Evolutionary conservation across 2,888 invertebrate species (phyloP).

Genomic region (Caenorhabditis macrosperma): DNA sequence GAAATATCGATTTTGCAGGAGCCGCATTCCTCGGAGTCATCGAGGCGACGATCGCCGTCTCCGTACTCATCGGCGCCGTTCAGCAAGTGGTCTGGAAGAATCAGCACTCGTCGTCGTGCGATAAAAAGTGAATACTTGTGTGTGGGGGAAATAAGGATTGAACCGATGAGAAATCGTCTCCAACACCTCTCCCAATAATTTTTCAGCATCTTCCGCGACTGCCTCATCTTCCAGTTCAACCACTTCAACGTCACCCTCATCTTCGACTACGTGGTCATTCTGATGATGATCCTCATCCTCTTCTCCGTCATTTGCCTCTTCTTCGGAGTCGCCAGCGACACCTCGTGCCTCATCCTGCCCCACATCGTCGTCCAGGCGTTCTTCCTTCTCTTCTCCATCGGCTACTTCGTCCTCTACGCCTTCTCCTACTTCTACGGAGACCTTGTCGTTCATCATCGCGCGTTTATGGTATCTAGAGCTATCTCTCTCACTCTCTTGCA

Average conservation of each 20-base stretch:
- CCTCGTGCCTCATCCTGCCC: conserved; percentile 73
- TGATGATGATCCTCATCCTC: conserved; percentile 72
- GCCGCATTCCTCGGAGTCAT: conserved; percentile 74
- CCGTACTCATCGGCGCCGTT: conserved; percentile 67
- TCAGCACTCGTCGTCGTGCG: conserved; percentile 63
- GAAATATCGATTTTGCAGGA: too few species aligned
- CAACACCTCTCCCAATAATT: too few species aligned
- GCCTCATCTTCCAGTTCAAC: conserved; percentile 74
- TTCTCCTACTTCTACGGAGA: conserved; percentile 78
- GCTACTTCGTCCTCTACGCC: conserved; percentile 76
- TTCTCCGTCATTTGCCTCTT: conserved; percentile 75
- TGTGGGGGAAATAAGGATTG: too few species aligned
- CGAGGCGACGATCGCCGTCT: conserved; percentile 68
- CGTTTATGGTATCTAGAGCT: conserved; percentile 65
- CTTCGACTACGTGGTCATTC: conserved; percentile 75
- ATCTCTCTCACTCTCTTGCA: background rate
- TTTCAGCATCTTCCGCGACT: conserved; percentile 72
- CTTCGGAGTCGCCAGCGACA: conserved; percentile 73
- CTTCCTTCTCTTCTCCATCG: conserved; percentile 73
- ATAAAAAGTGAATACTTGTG: conserved; percentile 64
- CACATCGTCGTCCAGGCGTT: conserved; percentile 75
- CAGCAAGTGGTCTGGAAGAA: conserved; percentile 75
- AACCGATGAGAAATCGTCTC: background rate
- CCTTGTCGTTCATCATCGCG: conserved; percentile 68
- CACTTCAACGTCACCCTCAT: conserved; percentile 75